Evolutionary conservation across 2,113 vertebrate genomes (phyloP).

Genomic region (Chloroceryle aenea): DNA sequence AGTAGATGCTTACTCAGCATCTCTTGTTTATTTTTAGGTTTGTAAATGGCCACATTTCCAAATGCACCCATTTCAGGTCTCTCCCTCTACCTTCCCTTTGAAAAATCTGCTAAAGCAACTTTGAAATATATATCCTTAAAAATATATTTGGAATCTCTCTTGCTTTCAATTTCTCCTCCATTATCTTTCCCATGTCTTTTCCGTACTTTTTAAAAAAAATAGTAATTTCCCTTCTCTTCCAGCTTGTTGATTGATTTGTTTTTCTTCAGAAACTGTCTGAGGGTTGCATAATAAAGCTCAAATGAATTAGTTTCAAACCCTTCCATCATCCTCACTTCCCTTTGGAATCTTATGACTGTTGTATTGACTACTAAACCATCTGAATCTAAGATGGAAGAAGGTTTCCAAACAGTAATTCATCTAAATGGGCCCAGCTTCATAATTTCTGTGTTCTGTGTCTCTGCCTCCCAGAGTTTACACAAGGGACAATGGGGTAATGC

Average conservation of each 20-base stretch:
- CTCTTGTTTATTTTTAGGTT: background rate
- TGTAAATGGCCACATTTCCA: background rate
- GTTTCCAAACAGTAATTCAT: background rate
- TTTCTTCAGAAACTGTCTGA: constrained; percentile 32
- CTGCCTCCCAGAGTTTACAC: background rate
- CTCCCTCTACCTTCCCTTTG: background rate
- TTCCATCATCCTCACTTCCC: constrained; percentile 8
- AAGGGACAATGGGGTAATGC: background rate
- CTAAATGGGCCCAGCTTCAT: background rate
- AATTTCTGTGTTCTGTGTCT: background rate
- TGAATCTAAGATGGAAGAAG: background rate
- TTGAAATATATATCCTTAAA: background rate
- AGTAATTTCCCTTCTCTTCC: background rate
- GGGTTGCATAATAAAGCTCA: constrained; percentile 3
- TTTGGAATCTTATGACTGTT: constrained; percentile 3
- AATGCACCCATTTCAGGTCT: background rate
- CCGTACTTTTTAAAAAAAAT: background rate
- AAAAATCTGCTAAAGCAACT: background rate
- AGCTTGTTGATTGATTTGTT: background rate
- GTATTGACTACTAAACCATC: background rate
- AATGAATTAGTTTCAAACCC: background rate
- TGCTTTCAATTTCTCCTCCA: background rate
- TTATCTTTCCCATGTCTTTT: background rate
- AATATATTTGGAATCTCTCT: background rate
- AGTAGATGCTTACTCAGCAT: background rate